These are phyloP conservation scores for Sebastes alutus DNA, from an alignment of 2,797 vertebrate genomes.

Conservation along the genomic window DNA sequence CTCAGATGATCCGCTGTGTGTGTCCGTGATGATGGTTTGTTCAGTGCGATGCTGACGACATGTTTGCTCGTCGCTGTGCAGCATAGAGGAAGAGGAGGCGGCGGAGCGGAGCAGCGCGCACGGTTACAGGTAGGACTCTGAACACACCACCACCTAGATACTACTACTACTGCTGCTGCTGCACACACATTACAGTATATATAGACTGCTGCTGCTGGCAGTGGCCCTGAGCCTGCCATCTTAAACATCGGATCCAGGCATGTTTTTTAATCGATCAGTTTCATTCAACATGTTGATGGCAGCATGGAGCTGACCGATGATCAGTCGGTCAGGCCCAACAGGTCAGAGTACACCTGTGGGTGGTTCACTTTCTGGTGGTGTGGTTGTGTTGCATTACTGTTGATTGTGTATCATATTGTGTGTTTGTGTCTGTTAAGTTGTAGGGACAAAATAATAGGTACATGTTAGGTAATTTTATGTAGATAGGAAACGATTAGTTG, in stretches of 20 bases:
- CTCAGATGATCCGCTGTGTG: slow-evolving; percentile 32
- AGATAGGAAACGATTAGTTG: not conserved
- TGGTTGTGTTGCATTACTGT: not conserved
- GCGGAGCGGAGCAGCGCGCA: slow-evolving; percentile 53
- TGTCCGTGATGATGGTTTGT: slow-evolving; percentile 10
- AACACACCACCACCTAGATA: too few species aligned
- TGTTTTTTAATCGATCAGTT: not conserved
- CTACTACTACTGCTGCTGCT: too few species aligned
- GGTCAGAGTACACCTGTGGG: slow-evolving; percentile 67
- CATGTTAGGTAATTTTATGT: not conserved
- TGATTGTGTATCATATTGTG: not conserved
- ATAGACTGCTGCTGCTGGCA: not conserved
- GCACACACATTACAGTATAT: not conserved
- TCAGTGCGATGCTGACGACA: slow-evolving; percentile 62
- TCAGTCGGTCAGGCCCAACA: slow-evolving; percentile 57
- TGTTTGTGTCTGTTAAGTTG: not conserved
- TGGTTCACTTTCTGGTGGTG: slow-evolving; percentile 44
- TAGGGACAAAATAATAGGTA: not conserved
- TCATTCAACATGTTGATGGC: not conserved
- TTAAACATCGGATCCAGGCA: not conserved
- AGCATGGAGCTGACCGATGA: slow-evolving; percentile 4
- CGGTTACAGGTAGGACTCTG: slow-evolving; percentile 61
- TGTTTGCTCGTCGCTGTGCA: slow-evolving; percentile 52
- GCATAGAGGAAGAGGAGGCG: slow-evolving; percentile 51
- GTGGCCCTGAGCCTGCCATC: not conserved